Base-by-base conservation (phyloP, 2,888 invertebrate genomes). In the Temnothorax rugatulus region DNA sequence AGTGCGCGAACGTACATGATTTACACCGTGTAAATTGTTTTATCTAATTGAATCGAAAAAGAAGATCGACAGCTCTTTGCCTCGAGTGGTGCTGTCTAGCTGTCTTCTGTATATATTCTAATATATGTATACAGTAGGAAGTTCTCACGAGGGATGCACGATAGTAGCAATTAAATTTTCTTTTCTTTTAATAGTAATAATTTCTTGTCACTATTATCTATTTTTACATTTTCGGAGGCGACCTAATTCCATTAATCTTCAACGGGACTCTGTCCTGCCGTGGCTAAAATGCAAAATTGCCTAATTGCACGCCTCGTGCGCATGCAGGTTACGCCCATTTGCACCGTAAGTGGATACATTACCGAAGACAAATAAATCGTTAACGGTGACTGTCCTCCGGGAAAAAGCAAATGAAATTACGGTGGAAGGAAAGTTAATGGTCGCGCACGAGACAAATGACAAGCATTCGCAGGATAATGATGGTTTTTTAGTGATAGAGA, bases 401-500 rank as follows among this genome's bases (percentile, higher is more conserved):
- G 44, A 44, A 68, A 29, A 77, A 77, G n/a, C 44, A 41, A 52
- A 21, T 50, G 25, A 50, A 57, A 82, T 75, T 29, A 75, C n/a
- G 38, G 54, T 21, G 44, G 63, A 34, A 47, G 59, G 59, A 50
- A 41, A 50, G 54, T 47, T 66, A 57, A 81, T 66, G 61, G 18
- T n/a, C 47, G 29, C n/a, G 47, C 50, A 47, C 21, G 75, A 59
- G 83, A 83, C 75, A 50, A 82, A 84, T 87, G 79, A 79, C 63
- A 54, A 82, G 34, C 61, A 64, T 75, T 82, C 34, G 54, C 34
- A 41, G 47, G 83, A 63, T 77, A 84, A 82, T 82, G 79, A 44
- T 59, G 41, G 61, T 68, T 82, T 83, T 83, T 29, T 64, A 86
- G 76, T 21, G 71, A 83, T 84, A 84, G 84, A 64, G 79, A 86